phyloP scores from a whole-genome alignment of 2,113 vertebrate species.

The Irena cyanogastra region DNA sequence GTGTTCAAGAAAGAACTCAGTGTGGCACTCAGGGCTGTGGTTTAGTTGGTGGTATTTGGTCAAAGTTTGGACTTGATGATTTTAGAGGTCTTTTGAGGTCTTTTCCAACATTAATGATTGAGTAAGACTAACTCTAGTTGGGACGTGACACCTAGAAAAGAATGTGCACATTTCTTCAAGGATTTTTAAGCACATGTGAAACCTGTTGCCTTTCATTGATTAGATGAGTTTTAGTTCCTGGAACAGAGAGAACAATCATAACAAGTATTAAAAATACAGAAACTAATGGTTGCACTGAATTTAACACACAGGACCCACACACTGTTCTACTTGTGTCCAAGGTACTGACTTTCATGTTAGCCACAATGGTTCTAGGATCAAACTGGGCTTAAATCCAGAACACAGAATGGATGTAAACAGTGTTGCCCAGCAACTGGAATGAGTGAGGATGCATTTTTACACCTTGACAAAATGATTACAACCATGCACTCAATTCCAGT shows the following conservation, averaged over 20 bases:
- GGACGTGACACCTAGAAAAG: background rate
- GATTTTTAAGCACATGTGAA: background rate
- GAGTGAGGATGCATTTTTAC: conserved; percentile 5
- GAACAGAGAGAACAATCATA: background rate
- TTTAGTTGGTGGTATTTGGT: background rate
- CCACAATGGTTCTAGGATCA: background rate
- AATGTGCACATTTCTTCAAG: background rate
- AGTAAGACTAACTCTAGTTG: background rate
- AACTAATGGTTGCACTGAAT: background rate
- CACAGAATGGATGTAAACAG: background rate
- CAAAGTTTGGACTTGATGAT: background rate
- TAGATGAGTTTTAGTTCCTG: background rate
- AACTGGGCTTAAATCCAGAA: background rate
- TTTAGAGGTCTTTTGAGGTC: background rate
- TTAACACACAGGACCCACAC: background rate
- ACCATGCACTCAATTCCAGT: background rate
- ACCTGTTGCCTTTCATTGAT: background rate
- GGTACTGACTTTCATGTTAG: background rate
- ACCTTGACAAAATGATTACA: conserved; percentile 17
- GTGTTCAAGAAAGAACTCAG: background rate
- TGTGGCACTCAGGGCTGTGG: background rate
- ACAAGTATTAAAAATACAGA: background rate
- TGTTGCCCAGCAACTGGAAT: conserved; percentile 16
- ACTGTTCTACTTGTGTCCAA: background rate
- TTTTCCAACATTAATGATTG: background rate